A percentile compares a stretch with the other conserved stretches of the same genome.
These are phyloP conservation scores for Atherix ibis DNA, from an alignment of 2,888 invertebrate species.

Conservation along the genomic window DNA sequence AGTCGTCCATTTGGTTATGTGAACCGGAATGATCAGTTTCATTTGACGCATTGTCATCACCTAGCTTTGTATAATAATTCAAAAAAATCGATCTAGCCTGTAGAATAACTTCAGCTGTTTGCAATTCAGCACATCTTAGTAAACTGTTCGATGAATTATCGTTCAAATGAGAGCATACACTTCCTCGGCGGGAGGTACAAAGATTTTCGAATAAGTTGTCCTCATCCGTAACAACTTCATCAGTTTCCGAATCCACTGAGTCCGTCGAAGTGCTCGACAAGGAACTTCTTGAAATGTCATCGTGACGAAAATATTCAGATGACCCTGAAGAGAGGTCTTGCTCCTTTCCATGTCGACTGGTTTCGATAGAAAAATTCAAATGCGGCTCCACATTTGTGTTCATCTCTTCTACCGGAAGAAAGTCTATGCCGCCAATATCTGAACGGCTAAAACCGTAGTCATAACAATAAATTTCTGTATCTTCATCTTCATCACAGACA, in stretches of 20 bases:
- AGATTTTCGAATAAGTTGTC: constrained; percentile 10
- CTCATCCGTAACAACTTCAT: constrained; percentile 4
- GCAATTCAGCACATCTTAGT: constrained; percentile 7
- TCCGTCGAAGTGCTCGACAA: too few relatives aligned
- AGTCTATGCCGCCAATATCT: neutral
- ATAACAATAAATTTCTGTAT: constrained; percentile 3
- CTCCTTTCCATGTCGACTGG: neutral
- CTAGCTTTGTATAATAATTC: constrained; percentile 5
- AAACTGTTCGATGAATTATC: constrained; percentile 3
- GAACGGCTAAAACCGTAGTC: too few relatives aligned
- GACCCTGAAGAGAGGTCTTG: too few relatives aligned
- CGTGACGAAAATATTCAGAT: too few relatives aligned
- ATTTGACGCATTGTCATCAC: neutral
- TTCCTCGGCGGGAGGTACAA: constrained; percentile 8
- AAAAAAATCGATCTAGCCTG: constrained; percentile 7
- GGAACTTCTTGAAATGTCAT: too few relatives aligned
- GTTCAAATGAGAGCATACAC: constrained; percentile 5
- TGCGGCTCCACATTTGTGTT: constrained; percentile 5
- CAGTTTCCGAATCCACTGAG: too few relatives aligned
- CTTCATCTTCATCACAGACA: constrained; percentile 5
- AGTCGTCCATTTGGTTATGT: too few relatives aligned
- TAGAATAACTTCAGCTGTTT: constrained; percentile 5
- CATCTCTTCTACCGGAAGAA: neutral
- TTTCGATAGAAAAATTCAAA: constrained; percentile 6
- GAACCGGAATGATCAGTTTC: too few relatives aligned